Evolutionary conservation across 2,797 vertebrate genomes (phyloP).

Genomic region (Chiloscyllium punctatum): DNA sequence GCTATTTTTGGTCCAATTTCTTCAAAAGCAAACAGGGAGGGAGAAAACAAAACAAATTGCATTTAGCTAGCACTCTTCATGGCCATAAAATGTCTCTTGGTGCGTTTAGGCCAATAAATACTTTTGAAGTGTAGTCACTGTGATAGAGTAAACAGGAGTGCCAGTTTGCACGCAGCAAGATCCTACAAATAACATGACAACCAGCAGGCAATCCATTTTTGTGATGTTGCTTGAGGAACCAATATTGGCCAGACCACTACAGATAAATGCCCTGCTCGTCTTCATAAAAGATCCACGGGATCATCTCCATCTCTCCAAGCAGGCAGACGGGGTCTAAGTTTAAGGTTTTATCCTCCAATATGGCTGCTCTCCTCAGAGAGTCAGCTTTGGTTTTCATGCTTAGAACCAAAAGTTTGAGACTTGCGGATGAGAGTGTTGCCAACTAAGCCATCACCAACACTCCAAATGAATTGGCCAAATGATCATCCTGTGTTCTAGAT

Average conservation of each 20-base stretch:
- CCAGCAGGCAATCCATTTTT: too few relatives aligned
- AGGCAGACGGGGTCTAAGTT: background rate
- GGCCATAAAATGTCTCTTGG: background rate
- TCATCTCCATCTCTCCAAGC: background rate
- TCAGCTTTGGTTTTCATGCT: background rate
- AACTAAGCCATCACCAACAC: background rate
- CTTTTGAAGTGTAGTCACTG: background rate
- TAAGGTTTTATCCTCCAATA: background rate
- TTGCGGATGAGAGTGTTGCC: background rate
- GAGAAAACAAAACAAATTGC: background rate
- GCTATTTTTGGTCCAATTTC: background rate
- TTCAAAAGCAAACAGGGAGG: background rate
- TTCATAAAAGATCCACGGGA: background rate
- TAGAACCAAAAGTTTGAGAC: background rate
- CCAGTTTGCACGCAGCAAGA: background rate
- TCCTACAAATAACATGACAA: background rate
- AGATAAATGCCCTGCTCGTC: background rate
- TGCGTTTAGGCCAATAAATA: background rate
- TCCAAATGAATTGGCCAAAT: too few relatives aligned
- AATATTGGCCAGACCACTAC: background rate
- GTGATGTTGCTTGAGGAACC: background rate
- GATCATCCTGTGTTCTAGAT: too few relatives aligned
- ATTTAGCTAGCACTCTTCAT: background rate
- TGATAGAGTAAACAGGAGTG: background rate
- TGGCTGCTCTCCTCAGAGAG: background rate